Evolutionary conservation across 1,140 invertebrate genomes (phyloP).

Genomic region (Pseudoatta argentina): DNA sequence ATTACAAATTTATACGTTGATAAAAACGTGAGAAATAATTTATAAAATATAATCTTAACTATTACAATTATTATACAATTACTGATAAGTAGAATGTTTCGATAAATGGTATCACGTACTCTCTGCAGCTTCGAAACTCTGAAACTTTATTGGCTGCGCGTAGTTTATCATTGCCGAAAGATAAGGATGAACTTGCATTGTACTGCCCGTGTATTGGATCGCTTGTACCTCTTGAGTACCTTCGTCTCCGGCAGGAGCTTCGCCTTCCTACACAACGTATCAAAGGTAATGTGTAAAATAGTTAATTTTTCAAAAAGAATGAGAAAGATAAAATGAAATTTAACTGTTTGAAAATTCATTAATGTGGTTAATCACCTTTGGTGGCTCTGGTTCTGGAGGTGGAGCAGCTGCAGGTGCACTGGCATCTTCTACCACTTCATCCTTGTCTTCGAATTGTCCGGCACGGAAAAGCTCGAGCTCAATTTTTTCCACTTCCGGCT

Average conservation of each 20-base stretch:
- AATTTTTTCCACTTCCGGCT: constrained; percentile 98
- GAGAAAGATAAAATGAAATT: background rate
- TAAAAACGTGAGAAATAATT: too few species aligned
- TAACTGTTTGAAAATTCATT: background rate
- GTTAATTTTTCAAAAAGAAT: background rate
- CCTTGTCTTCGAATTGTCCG: constrained; percentile 96
- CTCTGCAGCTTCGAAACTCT: constrained; percentile 98
- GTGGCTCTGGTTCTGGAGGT: constrained; percentile 82
- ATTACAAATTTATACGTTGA: background rate
- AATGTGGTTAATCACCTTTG: constrained; percentile 73
- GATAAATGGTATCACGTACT: constrained; percentile 88
- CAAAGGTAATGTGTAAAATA: background rate
- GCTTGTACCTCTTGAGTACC: constrained; percentile 89
- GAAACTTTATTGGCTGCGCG: constrained; percentile 99
- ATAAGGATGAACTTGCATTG: constrained; percentile 99
- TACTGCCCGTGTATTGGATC: constrained; percentile 97
- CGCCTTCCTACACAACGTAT: constrained; percentile 77
- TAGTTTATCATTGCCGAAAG: constrained; percentile 99
- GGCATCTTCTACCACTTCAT: constrained; percentile 94
- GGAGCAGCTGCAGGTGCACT: constrained; percentile 89
- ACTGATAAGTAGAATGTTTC: background rate
- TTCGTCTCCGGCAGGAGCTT: constrained; percentile 80
- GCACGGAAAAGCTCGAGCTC: constrained; percentile 96
- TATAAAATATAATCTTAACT: background rate
- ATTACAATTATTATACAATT: background rate